Evolutionary conservation across 2,797 vertebrate genomes (phyloP), one percentile per base, ranked within the genome.

Genomic region (Chelon auratus): DNA sequence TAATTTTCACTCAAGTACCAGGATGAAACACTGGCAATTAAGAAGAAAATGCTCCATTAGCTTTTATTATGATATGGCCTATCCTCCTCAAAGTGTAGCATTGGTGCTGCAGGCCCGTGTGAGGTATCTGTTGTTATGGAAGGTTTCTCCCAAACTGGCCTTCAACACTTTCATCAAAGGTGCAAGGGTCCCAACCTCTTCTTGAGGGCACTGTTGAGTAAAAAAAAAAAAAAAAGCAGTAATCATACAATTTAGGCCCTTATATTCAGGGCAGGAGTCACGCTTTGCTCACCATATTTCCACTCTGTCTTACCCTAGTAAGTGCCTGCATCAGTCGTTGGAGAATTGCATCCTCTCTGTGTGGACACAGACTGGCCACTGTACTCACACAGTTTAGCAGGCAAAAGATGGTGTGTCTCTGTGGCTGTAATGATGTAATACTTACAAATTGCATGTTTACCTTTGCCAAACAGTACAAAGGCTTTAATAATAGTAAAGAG

Each of bases 321-420:
- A 96, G 87, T 14, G 94, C 92, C 55, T 62, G 81, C 36, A 94
- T 78, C 48, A 96, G 87, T 26, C 94, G 89, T 7, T 74, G 84
- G 24, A 96, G 87, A 52, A 95, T 82, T 9, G 86, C 71, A 0
- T 94, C 93, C 77, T 95, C 94, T 83, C 92, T 87, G 72, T 91
- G 89, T 68, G 93, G 93, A 89, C 94, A 94, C 57, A 93, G 68
- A 58, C 87, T 75, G 52, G 90, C 92, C 70, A 95, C 92, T 22
- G 92, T 91, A 59, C 90, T 91, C 80, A 95, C 87, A 77, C 94
- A 95, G 78, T 87, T 88, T 84, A 96, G 86, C 30, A 96, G 87
- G 77, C 94, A 95, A 47, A 75, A 91, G 59, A 96, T 82, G 26
- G 93, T 95, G 79, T 93, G 87, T 55, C 81, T 88, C 81, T 95